Base-by-base conservation (phyloP, 2,888 invertebrate genomes). In the Drosophila paranaensis region DNA sequence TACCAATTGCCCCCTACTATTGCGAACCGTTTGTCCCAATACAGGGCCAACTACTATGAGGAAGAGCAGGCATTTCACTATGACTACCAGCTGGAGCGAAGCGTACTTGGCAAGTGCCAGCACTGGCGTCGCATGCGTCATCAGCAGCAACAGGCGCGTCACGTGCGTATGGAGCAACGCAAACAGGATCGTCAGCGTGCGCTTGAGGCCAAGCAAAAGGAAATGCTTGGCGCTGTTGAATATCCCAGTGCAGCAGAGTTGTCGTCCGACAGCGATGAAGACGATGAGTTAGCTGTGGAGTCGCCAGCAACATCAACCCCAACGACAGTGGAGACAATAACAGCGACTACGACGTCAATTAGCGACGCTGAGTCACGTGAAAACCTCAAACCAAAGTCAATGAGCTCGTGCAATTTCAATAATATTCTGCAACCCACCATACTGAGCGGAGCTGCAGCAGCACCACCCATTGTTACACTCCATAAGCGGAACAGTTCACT, bases 11-110 rank as follows among this genome's bases (percentile, higher is more conserved):
- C 95, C 46, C 94, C 94, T 72, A 93, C 94, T 46, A 94, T 94
- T 81, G 91, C 93, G 48, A 94, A 94, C 86, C 93, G 94, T 79
- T 82, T 95, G 71, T 93, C 93, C 62, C 93, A 94, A 66, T 94
- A 72, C 50, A 74, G 94, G 70, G 93, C 93, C 64, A 93, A 94
- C 77, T 91, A 94, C 75, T 79, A 94, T 93, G 81, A 93, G 71
- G 93, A 95, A 73, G 95, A 95, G 60, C 72, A 85, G 11, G 74
- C 79, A 37, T 92, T 79, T 68, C 93, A 94, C 79, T 97, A 96
- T 90, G 95, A 96, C 92, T 96, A 97, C 89, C 94, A 94, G 67
- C 94, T 97, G 86, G 97, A 97, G 91, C 94, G 93, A 68, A 95
- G 95, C 77, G 95, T 97, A 48, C 93, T 96, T 77, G 94, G 94